Base-by-base conservation (phyloP, 2,797 vertebrate species). In the Emys orbicularis region DNA sequence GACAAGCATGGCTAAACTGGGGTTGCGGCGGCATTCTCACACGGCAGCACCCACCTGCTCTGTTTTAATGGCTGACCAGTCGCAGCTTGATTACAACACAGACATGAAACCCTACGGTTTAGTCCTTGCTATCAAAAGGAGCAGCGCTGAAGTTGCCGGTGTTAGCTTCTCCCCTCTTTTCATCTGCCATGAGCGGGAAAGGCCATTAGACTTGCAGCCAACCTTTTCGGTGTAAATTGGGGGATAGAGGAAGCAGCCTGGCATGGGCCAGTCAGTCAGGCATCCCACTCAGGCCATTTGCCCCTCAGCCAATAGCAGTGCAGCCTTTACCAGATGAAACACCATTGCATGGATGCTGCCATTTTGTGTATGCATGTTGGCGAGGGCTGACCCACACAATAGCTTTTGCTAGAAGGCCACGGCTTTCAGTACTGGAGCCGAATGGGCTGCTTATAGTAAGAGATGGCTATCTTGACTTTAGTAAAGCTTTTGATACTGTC, bases 61-160 rank as follows among this genome's bases (percentile, higher is more conserved):
- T 87, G 56, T 52, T 61, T 50, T 56, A 89, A 57, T 56, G 29
- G 29, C 59, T 0, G 25, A 56, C 7, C 44, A 29, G 74, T 27
- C n/a, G 1, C n/a, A 53, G 5, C 21, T 93, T 34, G 65, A 79
- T 0, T 47, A 31, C 52, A 89, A 1, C 18, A 76, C 3, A 50
- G 49, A 2, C 1, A 41, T 1, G 54, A 44, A 44, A 16, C 15
- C 34, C 59, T 3, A 0, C 0, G 18, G 50, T 15, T 15, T 19
- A 72, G 41, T 9, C 84, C 57, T 16, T 85, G 80, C 16, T 34
- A 79, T 11, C 21, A 76, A 52, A 87, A 0, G 0, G 27, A 25
- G 1, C 53, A 59, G 49, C 13, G 9, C 0, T 68, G 16, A 37
- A 37, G 5, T 21, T 68, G 65, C 65, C 9, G 9, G 10, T 23